Percentiles rank a stretch among this genome's conserved stretches.
Conservation (phyloP, 1,140 invertebrate genomes). For the Chironomus striatipennis region DNA sequence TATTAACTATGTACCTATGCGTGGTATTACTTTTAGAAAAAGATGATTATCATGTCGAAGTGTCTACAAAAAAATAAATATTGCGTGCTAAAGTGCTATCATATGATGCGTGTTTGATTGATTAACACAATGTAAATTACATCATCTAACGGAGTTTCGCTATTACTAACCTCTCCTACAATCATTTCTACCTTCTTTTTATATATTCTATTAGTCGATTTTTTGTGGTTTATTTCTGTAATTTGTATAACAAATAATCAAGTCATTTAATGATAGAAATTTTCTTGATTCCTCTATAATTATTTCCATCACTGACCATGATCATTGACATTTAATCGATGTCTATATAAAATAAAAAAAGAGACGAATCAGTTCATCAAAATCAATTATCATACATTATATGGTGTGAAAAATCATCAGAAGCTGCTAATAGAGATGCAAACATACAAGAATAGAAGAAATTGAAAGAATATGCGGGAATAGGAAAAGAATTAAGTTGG, state of each 20-base stretch:
- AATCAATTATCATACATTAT: not conserved
- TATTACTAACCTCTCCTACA: no score
- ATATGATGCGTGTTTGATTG: slow-evolving; percentile 2
- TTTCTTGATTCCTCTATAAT: not conserved
- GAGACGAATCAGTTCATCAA: slow-evolving; percentile 12
- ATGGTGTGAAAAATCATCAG: not conserved
- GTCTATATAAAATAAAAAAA: not conserved
- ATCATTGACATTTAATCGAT: not conserved
- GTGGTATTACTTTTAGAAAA: not conserved
- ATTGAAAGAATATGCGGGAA: not conserved
- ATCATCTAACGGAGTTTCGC: no score
- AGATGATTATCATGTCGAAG: slow-evolving; percentile 1
- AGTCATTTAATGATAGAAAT: not conserved
- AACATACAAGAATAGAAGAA: not conserved
- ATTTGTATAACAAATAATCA: not conserved
- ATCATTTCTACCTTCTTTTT: no score
- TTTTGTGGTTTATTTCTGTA: not conserved
- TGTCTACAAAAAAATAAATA: not conserved
- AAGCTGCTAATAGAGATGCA: not conserved
- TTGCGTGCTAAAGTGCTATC: not conserved
- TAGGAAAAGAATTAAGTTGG: no score
- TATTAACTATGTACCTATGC: no score
- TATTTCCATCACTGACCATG: not conserved
- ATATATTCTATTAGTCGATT: no score
- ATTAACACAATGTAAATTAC: not conserved